Evolutionary conservation across 92 coral and sea anemone species (phyloP), one percentile per base, ranked within the genome.

Genomic region (Umimayanthus chanpuru): DNA sequence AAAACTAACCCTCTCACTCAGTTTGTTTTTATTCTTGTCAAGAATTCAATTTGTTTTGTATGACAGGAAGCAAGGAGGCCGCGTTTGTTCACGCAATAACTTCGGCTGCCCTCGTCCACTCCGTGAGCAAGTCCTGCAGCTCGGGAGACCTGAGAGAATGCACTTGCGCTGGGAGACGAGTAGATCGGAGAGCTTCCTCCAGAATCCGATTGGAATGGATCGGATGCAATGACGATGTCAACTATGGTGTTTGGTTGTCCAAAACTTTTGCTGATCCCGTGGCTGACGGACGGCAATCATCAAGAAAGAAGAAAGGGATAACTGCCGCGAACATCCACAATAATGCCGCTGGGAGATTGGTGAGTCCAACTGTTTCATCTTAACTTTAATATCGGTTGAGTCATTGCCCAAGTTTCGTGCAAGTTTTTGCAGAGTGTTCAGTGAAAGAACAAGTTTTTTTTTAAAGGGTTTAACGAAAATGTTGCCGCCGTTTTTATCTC

Each of bases 21-120:
- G 47, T 68, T 73, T 15, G 30, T 67, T 85, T 39, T 56, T 36
- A 2, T 61, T 72, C 55, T 81, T 30, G 32, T 73, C 55, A 25
- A 73, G 73, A 25, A 64, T 56, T 58, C 25, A 64, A 39, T 44
- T 29, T 50, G 86, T 83, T 71, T 80, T 75, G 67, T 64, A 76
- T 76, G 70, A 81, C 96, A 97, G 99, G 97, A 82, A 94, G 98
- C 92, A 94, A 90, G 39, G 99, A 97, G 91, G 87, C 99, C 2
- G 99, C 98, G 20, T 97, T 97, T 80, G 92, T 97, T 44, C 94
- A 97, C 90, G 99, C 99, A 30, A 89, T 97, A 41, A 95, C 98
- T 2, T 71, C 79, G 9, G 79, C 79, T 39, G 79, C 79, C 11
- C 50, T 75, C n/a, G 79, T 75, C 79, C 79, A 75, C 11, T 75